These are phyloP conservation scores for Macaca fascicularis DNA, from an alignment of 2,113 vertebrate genomes.

Conservation along the genomic window T2T-MFA8v1.1 NC_088391.1:36297501-36298000, in stretches of 20 bases:
- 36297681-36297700: conserved; percentile 78
- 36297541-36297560: not conserved
- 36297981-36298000: not conserved
- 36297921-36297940: not conserved
- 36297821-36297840: conserved; percentile 57
- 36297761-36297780: conserved; percentile 77
- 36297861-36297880: conserved; percentile 4
- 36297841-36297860: conserved; percentile 33
- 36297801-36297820: conserved; percentile 26
- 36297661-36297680: conserved; percentile 74
- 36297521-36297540: too few relatives aligned
- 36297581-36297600: conserved; percentile 45
- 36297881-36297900: conserved; percentile 53
- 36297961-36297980: not conserved
- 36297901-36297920: not conserved
- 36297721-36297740: conserved; percentile 70
- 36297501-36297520: too few relatives aligned
- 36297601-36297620: conserved; percentile 55
- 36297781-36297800: conserved; percentile 65
- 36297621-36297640: conserved; percentile 73
- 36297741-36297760: conserved; percentile 59
- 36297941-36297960: not conserved
- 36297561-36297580: conserved; percentile 56
- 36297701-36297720: conserved; percentile 71
- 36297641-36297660: conserved; percentile 74